Evolutionary conservation across 2,797 vertebrate species (phyloP), one percentile per base, ranked within the genome.

Genomic region (Acanthurus tractus): DNA sequence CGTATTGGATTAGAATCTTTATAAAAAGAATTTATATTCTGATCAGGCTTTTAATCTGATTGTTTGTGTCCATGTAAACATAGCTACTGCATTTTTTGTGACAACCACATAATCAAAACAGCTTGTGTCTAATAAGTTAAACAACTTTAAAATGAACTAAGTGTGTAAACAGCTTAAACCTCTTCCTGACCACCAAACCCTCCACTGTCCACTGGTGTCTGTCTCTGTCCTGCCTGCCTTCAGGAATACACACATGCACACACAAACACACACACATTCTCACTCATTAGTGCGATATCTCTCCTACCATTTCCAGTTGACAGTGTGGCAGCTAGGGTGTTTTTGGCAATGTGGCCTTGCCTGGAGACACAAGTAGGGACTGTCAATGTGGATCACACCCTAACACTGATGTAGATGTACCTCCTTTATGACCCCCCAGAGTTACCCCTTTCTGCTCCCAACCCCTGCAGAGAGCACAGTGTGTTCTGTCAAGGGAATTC

Each of bases 261-360:
- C 56, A 76, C 55, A 57, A 34, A 56, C 20, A 71, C 57, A 66
- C 56, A 52, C 50, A 25, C 62, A 40, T 53, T 23, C 25, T 50
- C 53, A 77, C 87, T 92, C 91, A 92, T 95, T 95, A 94, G 81
- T 75, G 74, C 77, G 81, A 94, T 94, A 81, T 92, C 81, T 83
- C 67, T 86, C 71, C 76, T 83, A 88, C 82, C 83, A 85, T 92
- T 93, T 91, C 74, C 83, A 92, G 86, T 87, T 95, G 93, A 93
- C 92, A 92, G 77, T 83, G 84, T 85, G 76, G 80, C 88, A 91
- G 81, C 76, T 76, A 58, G 57, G 73, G 78, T 86, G 86, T 81
- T 87, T 81, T 65, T 79, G 76, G 85, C 88, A 63, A 86, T 25
- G 70, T 62, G 76, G 86, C 72, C 74, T 83, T 49, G 84, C 88